These are phyloP conservation scores for Pelobates cultripes DNA, from an alignment of 2,797 vertebrate species.

Conservation along the genomic window DNA sequence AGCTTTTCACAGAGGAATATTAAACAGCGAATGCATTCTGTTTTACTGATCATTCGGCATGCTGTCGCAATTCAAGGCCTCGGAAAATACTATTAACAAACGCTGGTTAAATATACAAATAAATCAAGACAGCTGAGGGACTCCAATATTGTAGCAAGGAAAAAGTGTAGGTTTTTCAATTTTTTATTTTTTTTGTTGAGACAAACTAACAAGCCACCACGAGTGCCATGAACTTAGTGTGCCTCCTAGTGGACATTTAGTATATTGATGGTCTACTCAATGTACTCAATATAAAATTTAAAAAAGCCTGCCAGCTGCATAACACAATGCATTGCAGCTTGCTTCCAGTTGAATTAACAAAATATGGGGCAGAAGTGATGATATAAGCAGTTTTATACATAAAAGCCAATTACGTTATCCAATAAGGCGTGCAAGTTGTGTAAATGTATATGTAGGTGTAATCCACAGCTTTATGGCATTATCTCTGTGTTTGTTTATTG, in stretches of 20 bases:
- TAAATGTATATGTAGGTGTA: too few relatives aligned
- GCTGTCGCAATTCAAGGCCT: not conserved
- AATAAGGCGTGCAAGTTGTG: too few relatives aligned
- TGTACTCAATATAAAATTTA: not conserved
- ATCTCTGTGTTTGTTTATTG: too few relatives aligned
- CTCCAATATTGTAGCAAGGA: not conserved
- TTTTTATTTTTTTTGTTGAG: too few relatives aligned
- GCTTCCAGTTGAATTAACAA: too few relatives aligned
- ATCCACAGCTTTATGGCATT: too few relatives aligned
- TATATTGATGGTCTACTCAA: not conserved
- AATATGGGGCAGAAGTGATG: too few relatives aligned
- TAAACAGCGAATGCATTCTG: not conserved
- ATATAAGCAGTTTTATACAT: too few relatives aligned
- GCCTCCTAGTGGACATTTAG: slow-evolving; percentile 1
- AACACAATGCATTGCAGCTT: not conserved
- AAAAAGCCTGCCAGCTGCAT: not conserved
- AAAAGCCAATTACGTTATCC: too few relatives aligned
- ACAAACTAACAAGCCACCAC: too few relatives aligned
- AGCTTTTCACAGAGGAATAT: not conserved
- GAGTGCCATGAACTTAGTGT: not conserved
- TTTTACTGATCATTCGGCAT: not conserved
- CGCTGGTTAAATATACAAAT: slow-evolving; percentile 31
- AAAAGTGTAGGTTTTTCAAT: too few relatives aligned
- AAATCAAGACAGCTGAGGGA: slow-evolving; percentile 19
- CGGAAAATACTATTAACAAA: slow-evolving; percentile 15